Evolutionary conservation across 1,140 invertebrate genomes (phyloP).

Genomic region (Nymphalis io): DNA sequence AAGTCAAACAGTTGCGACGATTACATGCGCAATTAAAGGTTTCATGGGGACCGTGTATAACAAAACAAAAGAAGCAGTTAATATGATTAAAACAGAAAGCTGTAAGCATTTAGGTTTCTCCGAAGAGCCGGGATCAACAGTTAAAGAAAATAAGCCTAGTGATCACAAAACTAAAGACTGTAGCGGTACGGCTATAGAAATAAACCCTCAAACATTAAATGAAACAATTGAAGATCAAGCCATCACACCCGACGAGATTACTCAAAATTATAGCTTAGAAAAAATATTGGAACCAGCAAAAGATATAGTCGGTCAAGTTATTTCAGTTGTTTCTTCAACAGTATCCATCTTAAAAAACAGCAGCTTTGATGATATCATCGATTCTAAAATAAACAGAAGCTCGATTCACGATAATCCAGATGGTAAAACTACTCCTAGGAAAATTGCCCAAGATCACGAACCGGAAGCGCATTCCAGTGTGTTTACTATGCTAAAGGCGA

Average conservation of each 20-base stretch:
- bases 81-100: constrained; percentile 43
- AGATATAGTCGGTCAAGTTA: constrained; percentile 12
- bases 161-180: constrained; percentile 27
- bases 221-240: constrained; percentile 21
- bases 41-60: constrained; percentile 46
- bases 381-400: constrained; percentile 36
- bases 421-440: constrained; percentile 19
- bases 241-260: constrained; percentile 16
- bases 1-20: constrained; percentile 38
- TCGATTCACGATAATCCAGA: constrained; percentile 37
- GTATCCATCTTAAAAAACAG: constrained; percentile 15
- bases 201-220: constrained; percentile 6
- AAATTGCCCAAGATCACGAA: constrained; percentile 34
- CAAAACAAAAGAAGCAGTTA: constrained; percentile 53
- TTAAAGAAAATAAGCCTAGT: background rate
- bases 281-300: constrained; percentile 26
- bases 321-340: constrained; percentile 25
- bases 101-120: constrained; percentile 21
- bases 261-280: constrained; percentile 20
- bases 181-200: background rate
- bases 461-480: constrained; percentile 38
- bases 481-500: constrained; percentile 50
- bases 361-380: constrained; percentile 30
- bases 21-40: constrained; percentile 47
- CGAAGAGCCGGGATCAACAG: background rate